Evolutionary conservation across 2,797 vertebrate genomes (phyloP), one percentile per base, ranked within the genome.

Genomic region (Gobio occitaniae): DNA sequence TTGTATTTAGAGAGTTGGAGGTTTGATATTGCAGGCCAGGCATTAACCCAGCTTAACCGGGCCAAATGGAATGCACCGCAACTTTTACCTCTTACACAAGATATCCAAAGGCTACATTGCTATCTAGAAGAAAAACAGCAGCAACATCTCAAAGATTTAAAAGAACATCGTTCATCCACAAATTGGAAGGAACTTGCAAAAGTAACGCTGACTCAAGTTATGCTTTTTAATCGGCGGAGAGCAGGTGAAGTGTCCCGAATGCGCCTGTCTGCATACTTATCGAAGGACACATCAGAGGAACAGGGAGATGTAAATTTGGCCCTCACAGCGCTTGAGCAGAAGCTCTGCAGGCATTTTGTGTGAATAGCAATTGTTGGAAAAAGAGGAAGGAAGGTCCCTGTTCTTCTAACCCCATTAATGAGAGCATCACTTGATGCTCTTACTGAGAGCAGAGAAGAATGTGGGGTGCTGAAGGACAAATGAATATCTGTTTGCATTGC

Each of bases 311-410:
- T 88, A 3, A 86, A 77, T 50, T 41, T 86, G 69, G 78, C 88
- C 15, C 88, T 90, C 9, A 85, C 90, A 70, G 41, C 66, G 16
- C 71, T 90, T 3, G 72, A 90, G 65, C 76, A 88, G 52, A 89
- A 87, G 36, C 69, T 72, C 15, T 74, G 80, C 59, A 69, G 69
- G 6, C 69, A 82, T 41, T 72, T 72, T 11, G 41, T 29, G 17
- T n/a, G 21, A 29, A 61, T 82, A 59, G 69, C 70, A 38, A 82
- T 82, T 32, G 47, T 25, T n/a, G 68, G 80, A 52, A 82, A 82
- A 82, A 59, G 69, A 74, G 69, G 80, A 50, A 71, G 80, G 50
- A 82, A 82, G 50, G 69, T 74, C 74, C 50, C 68, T 19, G 80
- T 82, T 72, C 54, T 82, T 61, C 19, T 82, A 74, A 72, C 80